Percentiles rank a stretch among this genome's conserved stretches.
These are phyloP conservation scores for Crenichthys baileyi DNA, from an alignment of 2,797 vertebrate species.

Conservation along the genomic window DNA sequence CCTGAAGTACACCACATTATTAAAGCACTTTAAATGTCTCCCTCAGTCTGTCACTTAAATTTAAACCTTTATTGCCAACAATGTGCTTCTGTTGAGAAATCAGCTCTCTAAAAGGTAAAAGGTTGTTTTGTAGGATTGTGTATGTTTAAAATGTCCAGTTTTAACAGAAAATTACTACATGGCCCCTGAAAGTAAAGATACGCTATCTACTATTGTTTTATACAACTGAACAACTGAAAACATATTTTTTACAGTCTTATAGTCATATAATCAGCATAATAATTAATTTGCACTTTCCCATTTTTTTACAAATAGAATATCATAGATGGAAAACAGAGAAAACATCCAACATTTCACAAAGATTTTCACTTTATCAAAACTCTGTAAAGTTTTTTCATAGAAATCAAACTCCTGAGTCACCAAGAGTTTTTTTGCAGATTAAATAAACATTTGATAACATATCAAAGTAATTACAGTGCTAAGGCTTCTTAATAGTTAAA, in stretches of 20 bases:
- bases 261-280: background rate
- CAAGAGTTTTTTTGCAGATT: slow-evolving; percentile 8
- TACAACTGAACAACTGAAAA: background rate
- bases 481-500: slow-evolving; percentile 6
- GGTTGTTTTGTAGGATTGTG: background rate
- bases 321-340: too few species aligned
- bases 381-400: background rate
- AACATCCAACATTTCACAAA: background rate
- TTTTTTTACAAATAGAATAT: background rate
- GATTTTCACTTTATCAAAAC: background rate
- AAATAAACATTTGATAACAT: slow-evolving; percentile 7
- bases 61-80: background rate
- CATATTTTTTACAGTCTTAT: too few species aligned
- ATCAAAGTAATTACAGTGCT: background rate
- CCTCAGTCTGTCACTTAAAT: background rate
- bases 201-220: background rate
- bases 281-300: background rate
- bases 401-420: slow-evolving; percentile 2
- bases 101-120: background rate
- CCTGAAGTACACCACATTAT: background rate
- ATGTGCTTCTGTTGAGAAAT: background rate
- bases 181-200: background rate
- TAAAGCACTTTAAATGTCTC: too few species aligned
- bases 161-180: background rate
- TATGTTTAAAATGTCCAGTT: background rate